These are phyloP conservation scores for Bucorvus abyssinicus DNA, from an alignment of 2,797 vertebrate species.

Conservation along the genomic window DNA sequence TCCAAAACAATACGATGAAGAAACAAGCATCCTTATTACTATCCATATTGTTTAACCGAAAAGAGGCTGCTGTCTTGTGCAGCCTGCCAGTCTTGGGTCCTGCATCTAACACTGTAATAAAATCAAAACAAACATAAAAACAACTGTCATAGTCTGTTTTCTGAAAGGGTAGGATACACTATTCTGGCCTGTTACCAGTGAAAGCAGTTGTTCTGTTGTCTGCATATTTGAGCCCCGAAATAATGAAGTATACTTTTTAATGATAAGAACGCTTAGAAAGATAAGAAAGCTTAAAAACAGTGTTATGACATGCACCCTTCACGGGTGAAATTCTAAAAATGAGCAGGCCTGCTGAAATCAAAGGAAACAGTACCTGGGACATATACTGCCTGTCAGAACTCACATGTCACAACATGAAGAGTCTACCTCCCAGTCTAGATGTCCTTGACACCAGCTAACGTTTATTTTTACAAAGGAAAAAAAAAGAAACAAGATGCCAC, in stretches of 20 bases:
- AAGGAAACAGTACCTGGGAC: neutral
- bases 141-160: neutral
- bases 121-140: neutral
- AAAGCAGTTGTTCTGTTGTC: neutral
- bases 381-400: neutral
- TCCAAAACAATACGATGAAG: neutral
- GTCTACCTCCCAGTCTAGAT: neutral
- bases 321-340: rapidly evolving
- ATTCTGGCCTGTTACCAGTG: neutral
- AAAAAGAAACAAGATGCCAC: neutral
- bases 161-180: conserved; percentile 12
- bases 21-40: neutral
- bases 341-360: neutral
- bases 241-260: neutral
- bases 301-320: neutral
- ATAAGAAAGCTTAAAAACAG: neutral
- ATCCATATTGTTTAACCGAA: neutral
- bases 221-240: neutral
- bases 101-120: neutral
- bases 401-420: neutral
- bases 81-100: neutral
- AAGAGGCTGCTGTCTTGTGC: neutral
- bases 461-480: too few species aligned
- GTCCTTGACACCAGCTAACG: neutral
- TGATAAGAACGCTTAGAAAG: neutral